Percentiles rank a stretch among this genome's conserved stretches.
Conservation (phyloP, 2,113 vertebrate genomes). For the Panthera tigris region DNA sequence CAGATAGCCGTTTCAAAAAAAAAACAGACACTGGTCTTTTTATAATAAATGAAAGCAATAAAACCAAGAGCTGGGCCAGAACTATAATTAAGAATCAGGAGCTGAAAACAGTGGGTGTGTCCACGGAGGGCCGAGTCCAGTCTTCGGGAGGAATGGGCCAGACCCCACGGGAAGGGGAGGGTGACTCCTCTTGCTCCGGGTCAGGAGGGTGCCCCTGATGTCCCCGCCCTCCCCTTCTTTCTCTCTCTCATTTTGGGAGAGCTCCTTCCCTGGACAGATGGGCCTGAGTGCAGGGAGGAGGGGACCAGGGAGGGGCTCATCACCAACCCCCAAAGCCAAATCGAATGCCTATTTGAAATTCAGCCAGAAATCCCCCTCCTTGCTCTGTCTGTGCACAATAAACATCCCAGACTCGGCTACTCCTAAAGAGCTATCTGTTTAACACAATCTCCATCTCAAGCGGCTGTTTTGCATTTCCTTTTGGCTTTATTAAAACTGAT, state of each 20-base stretch:
- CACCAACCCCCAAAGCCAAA: neutral
- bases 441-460: conserved; percentile 86
- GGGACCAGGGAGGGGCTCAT: accelerated
- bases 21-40: conserved; percentile 80
- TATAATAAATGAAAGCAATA: conserved; percentile 88
- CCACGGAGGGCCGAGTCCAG: neutral
- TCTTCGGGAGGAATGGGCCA: accelerated
- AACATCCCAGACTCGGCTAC: conserved; percentile 70
- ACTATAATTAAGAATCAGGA: conserved; percentile 81
- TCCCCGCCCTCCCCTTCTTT: neutral
- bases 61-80: conserved; percentile 83
- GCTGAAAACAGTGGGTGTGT: conserved; percentile 5
- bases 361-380: conserved; percentile 45
- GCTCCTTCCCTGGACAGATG: conserved; percentile 10
- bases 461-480: conserved; percentile 87
- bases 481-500: conserved; percentile 90
- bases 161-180: accelerated
- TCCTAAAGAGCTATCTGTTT: conserved; percentile 82
- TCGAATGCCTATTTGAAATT: conserved; percentile 34
- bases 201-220: too few species aligned
- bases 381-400: conserved; percentile 34
- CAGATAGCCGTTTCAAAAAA: conserved; percentile 85
- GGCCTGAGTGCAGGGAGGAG: neutral
- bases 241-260: neutral
- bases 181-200: accelerated